Percentiles rank a stretch among this genome's conserved stretches.
Evolutionary conservation across 2,113 vertebrate species (phyloP).

Genomic region (Daboia siamensis): DNA sequence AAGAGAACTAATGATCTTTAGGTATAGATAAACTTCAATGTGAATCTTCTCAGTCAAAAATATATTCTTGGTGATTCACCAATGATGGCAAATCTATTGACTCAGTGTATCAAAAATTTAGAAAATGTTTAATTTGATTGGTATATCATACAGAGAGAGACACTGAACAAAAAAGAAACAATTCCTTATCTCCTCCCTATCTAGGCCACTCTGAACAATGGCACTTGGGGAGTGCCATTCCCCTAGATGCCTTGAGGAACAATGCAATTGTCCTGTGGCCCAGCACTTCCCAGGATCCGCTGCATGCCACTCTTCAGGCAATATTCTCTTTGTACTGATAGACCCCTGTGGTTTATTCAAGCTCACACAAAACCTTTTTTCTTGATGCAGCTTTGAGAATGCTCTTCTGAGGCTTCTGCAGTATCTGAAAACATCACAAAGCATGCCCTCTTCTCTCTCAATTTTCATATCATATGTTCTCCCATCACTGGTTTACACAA

Average conservation of each 20-base stretch:
- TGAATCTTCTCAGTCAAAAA: neutral
- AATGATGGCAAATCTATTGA: neutral
- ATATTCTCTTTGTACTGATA: neutral
- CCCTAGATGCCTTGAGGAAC: neutral
- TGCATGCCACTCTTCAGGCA: neutral
- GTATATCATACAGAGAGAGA: neutral
- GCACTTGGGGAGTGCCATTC: neutral
- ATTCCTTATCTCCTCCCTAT: neutral
- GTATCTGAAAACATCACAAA: neutral
- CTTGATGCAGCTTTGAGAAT: neutral
- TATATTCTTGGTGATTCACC: neutral
- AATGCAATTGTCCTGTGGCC: neutral
- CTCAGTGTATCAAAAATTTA: neutral
- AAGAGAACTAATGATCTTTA: neutral
- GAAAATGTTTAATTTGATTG: neutral
- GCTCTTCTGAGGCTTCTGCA: neutral
- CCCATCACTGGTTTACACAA: neutral
- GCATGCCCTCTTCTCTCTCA: neutral
- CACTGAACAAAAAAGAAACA: neutral
- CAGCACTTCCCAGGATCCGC: neutral
- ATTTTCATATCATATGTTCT: neutral
- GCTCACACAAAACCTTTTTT: neutral
- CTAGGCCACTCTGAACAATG: neutral
- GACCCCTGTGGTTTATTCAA: neutral
- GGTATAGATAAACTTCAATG: neutral